Evolutionary conservation across 2,113 vertebrate species (phyloP).

Genomic region (Fukomys damarensis): DNA sequence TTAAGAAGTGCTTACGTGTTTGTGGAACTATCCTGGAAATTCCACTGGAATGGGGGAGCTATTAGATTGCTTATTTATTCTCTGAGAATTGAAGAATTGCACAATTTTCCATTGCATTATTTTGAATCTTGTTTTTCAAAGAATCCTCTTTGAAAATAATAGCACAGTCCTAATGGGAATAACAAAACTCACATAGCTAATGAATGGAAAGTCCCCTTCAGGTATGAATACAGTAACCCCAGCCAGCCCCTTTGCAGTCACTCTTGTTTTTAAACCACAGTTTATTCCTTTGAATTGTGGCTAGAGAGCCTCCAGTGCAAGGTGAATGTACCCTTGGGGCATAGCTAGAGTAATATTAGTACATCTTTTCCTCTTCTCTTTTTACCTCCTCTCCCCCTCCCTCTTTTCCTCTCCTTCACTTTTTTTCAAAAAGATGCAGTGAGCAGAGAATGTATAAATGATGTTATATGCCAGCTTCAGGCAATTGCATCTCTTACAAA

Average conservation of each 20-base stretch:
- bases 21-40: constrained; percentile 38
- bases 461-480: constrained; percentile 7
- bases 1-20: background rate
- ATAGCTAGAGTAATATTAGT: background rate
- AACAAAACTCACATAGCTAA: background rate
- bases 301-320: background rate
- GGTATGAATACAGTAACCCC: background rate
- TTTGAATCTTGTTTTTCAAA: constrained; percentile 53
- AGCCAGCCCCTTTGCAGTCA: background rate
- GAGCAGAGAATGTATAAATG: background rate
- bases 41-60: background rate
- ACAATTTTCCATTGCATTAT: constrained; percentile 25
- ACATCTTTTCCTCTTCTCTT: background rate
- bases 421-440: background rate
- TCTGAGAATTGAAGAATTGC: constrained; percentile 11
- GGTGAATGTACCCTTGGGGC: background rate
- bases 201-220: background rate
- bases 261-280: background rate
- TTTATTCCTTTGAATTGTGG: background rate
- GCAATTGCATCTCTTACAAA: constrained; percentile 58
- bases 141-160: background rate
- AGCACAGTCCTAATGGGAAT: background rate
- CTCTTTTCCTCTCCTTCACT: too few species aligned
- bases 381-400: background rate
- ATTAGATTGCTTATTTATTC: constrained; percentile 32